Evolutionary conservation across 2,797 vertebrate species (phyloP), one percentile per base, ranked within the genome.

Genomic region (Acanthiza pusilla): DNA sequence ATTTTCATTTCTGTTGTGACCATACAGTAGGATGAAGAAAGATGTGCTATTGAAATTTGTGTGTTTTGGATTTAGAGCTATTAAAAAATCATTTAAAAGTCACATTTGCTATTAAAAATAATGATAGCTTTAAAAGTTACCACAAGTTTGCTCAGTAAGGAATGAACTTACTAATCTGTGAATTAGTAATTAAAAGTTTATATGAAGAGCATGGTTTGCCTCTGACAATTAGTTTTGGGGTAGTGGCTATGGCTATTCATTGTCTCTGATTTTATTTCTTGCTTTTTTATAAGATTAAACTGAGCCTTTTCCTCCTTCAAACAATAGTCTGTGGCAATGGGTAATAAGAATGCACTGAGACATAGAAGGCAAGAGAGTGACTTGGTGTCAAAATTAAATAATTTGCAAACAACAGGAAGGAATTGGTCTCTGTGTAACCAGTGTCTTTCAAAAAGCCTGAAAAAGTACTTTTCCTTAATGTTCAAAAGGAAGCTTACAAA

Each of bases 261-360:
- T 85, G 30, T 78, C 76, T 93, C 54, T 67, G 34, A 78, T 90
- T 88, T 91, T 91, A 73, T 65, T 90, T 78, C 8, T 87, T 94
- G 32, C 11, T 36, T 68, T 89, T 94, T 92, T 63, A 80, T 29
- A 36, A 72, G 2, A 73, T 91, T 89, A 84, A 89, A 81, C n/a
- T 76, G 84, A 90, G 51, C 29, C 85, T 85, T 92, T 73, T 88
- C 7, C 42, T 90, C 47, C 29, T 84, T 85, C 54, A 70, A 42
- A 63, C 86, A 84, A 68, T 76, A 73, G 26, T 79, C 72, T 86
- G 42, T 89, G 67, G 16, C 65, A 88, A 26, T 61, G 54, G 51
- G 40, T 94, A 71, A 92, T 80, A 36, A 89, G 71, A 95, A 77
- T 42, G 26, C 48, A 51, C 32, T 89, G 61, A 74, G 47, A 93